phyloP scores from a whole-genome alignment of 2,113 vertebrate species.

The Oceanodroma tethys region DNA sequence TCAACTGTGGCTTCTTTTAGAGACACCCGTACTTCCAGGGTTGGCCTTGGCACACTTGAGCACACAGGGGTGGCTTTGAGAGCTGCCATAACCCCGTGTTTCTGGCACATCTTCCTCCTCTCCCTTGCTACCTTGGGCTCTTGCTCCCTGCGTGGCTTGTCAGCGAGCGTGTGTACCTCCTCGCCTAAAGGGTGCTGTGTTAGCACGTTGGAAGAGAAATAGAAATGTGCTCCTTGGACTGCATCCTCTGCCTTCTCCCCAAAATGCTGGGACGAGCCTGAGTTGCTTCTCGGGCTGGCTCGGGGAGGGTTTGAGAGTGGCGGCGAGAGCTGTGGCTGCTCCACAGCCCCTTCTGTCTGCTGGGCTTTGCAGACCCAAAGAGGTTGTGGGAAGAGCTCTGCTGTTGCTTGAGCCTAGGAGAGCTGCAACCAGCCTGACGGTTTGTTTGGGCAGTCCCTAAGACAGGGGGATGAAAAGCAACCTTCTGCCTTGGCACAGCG shows the following conservation, averaged over 20 bases:
- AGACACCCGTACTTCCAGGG: not conserved
- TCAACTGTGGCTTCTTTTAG: not conserved
- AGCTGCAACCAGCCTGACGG: not conserved
- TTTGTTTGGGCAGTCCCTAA: not conserved
- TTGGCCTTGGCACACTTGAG: not conserved
- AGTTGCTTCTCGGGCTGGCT: not conserved
- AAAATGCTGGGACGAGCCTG: accelerated
- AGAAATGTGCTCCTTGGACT: not conserved
- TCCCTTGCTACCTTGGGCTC: not conserved
- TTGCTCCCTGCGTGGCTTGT: not conserved
- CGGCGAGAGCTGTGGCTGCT: not conserved
- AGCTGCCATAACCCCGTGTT: not conserved
- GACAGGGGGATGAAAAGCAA: not conserved
- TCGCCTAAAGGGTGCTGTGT: not conserved
- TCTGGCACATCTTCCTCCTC: not conserved
- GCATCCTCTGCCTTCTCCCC: not conserved
- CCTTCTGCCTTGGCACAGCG: not conserved
- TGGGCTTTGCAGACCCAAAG: not conserved
- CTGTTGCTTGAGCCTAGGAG: not conserved
- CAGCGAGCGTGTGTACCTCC: accelerated
- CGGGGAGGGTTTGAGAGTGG: not conserved
- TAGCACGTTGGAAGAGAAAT: not conserved
- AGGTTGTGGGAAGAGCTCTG: not conserved
- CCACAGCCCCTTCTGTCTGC: not conserved
- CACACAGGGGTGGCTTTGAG: not conserved